phyloP scores from a whole-genome alignment of 2,113 vertebrate genomes.

The Microcebus griseorufus region DNA sequence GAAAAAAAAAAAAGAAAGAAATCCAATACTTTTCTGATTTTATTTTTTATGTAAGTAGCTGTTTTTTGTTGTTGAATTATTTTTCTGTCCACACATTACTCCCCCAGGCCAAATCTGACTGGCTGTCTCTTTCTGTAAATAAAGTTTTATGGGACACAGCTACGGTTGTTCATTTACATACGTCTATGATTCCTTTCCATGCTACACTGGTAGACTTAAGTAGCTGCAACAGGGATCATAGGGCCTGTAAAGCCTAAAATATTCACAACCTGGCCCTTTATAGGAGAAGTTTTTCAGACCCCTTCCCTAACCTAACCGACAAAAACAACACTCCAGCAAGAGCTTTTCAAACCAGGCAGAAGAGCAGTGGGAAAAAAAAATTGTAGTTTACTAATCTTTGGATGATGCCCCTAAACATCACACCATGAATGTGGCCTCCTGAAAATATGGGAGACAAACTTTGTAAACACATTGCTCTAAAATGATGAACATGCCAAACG shows the following conservation, averaged over 20 bases:
- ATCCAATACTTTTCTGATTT: not conserved
- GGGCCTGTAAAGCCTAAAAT: not conserved
- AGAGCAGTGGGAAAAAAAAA: not conserved
- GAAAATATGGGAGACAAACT: not conserved
- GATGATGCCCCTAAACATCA: not conserved
- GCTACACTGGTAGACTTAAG: not conserved
- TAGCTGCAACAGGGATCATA: not conserved
- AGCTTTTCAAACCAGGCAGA: not conserved
- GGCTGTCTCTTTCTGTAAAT: constrained; percentile 31
- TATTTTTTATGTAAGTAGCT: not conserved
- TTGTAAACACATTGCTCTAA: not conserved
- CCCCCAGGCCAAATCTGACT: not conserved
- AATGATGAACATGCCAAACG: not conserved
- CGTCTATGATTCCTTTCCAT: not conserved
- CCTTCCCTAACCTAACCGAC: not conserved
- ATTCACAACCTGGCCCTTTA: not conserved
- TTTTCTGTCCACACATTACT: not conserved
- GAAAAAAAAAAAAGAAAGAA: not conserved
- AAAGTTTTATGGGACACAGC: not conserved
- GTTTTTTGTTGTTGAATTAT: not conserved
- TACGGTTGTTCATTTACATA: not conserved
- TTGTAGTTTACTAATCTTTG: not conserved
- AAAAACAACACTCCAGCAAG: not conserved
- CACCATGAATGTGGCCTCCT: not conserved
- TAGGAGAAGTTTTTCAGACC: accelerated